These are phyloP conservation scores for Rhincodon typus DNA, from an alignment of 2,797 vertebrate genomes.

Conservation along the genomic window DNA sequence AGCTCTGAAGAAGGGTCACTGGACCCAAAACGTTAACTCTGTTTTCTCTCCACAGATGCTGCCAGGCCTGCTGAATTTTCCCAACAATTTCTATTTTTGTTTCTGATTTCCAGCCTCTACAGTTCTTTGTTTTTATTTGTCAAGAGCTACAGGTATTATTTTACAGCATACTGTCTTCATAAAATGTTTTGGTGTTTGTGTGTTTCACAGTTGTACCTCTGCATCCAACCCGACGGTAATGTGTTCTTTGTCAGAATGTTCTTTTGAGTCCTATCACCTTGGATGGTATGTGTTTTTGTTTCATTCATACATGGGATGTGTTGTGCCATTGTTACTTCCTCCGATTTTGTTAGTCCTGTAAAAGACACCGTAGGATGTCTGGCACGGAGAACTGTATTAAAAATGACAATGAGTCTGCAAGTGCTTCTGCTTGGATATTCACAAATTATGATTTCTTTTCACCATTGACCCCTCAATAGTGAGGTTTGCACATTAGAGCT, in stretches of 20 bases:
- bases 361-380: background rate
- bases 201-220: background rate
- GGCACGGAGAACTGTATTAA: background rate
- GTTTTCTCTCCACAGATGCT: too few relatives aligned
- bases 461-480: background rate
- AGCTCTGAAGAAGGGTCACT: too few relatives aligned
- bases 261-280: background rate
- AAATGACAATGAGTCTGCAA: background rate
- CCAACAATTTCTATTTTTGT: too few relatives aligned
- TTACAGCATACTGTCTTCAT: background rate
- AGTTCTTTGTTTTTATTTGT: too few relatives aligned
- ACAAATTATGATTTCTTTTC: background rate
- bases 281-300: background rate
- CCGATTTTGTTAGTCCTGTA: background rate
- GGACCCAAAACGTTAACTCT: too few relatives aligned
- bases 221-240: background rate
- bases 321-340: background rate
- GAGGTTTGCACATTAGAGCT: background rate
- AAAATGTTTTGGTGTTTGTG: background rate
- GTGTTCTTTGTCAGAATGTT: background rate
- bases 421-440: background rate
- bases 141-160: too few relatives aligned
- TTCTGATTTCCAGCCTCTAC: too few relatives aligned
- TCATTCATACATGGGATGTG: too few relatives aligned
- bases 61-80: too few relatives aligned